Conservation (phyloP, 2,113 vertebrate genomes). For the Brachyhypopomus occidentalis region DNA sequence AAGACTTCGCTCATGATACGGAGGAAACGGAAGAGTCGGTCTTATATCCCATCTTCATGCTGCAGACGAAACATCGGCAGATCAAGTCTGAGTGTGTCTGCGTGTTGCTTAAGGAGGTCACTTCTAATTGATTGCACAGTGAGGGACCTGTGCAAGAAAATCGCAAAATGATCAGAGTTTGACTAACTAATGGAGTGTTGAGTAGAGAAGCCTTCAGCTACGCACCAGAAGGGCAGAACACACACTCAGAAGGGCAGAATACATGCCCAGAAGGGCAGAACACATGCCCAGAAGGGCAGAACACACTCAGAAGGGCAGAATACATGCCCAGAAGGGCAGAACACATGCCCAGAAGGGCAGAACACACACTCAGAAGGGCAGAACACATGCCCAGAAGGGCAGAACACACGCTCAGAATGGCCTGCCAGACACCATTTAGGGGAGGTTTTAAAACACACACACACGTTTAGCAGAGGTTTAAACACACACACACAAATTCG, state of each 20-base stretch:
- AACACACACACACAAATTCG: background rate
- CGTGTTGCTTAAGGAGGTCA: constrained; percentile 65
- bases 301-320: too few species aligned
- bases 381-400: too few species aligned
- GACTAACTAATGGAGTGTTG: constrained; percentile 65
- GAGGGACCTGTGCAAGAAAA: constrained; percentile 75
- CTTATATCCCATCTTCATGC: constrained; percentile 57
- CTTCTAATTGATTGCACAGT: constrained; percentile 75
- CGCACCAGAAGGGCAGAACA: constrained; percentile 59
- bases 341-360: background rate
- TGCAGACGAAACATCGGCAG: constrained; percentile 70
- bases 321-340: too few species aligned
- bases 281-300: background rate
- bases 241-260: too few species aligned
- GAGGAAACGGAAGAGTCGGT: constrained; percentile 31
- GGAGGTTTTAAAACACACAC: constrained; percentile 8
- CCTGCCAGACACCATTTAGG: background rate
- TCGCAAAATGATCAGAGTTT: constrained; percentile 68
- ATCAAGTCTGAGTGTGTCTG: constrained; percentile 59
- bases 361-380: too few species aligned
- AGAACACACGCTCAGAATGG: background rate
- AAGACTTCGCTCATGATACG: constrained; percentile 59
- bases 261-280: too few species aligned
- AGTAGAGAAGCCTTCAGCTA: constrained; percentile 62
- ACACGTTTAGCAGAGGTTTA: too few species aligned